phyloP scores from a whole-genome alignment of 2,113 vertebrate genomes.

The Actenoides lindsayi region DNA sequence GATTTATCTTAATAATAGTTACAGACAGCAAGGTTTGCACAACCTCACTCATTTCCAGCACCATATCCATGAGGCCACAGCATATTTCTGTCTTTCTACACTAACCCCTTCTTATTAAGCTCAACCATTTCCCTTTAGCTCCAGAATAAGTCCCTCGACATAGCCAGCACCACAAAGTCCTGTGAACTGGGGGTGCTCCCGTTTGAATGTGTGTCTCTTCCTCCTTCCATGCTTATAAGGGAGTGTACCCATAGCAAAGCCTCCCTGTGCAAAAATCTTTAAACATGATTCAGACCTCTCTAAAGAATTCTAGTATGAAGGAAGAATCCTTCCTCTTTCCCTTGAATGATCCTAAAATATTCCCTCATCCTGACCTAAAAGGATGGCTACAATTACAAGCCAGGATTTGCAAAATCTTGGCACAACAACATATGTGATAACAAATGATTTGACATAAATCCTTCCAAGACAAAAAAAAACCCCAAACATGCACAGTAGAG shows the following conservation, averaged over 20 bases:
- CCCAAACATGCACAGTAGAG: neutral
- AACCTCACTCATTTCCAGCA: neutral
- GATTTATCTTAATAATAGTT: neutral
- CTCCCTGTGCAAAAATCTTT: neutral
- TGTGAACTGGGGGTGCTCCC: neutral
- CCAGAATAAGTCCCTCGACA: neutral
- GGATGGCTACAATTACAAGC: neutral
- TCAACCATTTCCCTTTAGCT: neutral
- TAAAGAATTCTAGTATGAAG: neutral
- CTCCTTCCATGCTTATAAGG: rapidly evolving
- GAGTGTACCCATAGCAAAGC: neutral
- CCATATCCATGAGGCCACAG: rapidly evolving
- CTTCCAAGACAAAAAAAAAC: neutral
- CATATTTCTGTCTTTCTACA: neutral
- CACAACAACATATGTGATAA: neutral
- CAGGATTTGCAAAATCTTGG: slow-evolving; percentile 37
- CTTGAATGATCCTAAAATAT: neutral
- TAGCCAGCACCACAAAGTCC: neutral
- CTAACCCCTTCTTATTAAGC: neutral
- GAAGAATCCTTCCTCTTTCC: neutral
- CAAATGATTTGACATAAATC: slow-evolving; percentile 42
- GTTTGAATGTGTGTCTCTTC: neutral
- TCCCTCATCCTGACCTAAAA: neutral
- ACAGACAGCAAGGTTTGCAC: neutral
- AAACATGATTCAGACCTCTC: neutral